These are phyloP conservation scores for Romanogobio albipinnatus DNA, from an alignment of 2,113 vertebrate species.

Conservation along the genomic window DNA sequence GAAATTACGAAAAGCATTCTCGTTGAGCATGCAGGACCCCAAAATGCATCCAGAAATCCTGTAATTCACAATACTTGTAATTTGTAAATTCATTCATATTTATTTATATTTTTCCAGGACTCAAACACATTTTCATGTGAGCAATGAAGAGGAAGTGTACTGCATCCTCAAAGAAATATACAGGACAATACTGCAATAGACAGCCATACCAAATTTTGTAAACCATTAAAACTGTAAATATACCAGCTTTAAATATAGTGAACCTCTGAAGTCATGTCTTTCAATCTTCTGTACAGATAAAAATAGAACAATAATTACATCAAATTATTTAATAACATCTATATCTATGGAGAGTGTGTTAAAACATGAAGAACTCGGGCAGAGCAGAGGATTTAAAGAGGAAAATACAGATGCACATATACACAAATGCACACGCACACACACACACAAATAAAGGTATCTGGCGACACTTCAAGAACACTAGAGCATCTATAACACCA, in stretches of 20 bases:
- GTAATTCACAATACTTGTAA: not conserved
- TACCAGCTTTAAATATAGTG: conserved; percentile 77
- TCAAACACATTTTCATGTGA: conserved; percentile 63
- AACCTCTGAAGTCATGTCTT: conserved; percentile 71
- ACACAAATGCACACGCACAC: conserved; percentile 43
- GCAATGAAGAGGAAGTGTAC: conserved; percentile 60
- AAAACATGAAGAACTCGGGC: conserved; percentile 62
- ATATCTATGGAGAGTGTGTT: conserved; percentile 63
- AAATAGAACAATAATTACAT: conserved; percentile 73
- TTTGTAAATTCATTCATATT: not conserved
- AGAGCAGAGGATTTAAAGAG: conserved; percentile 40
- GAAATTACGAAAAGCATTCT: not conserved
- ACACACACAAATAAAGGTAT: conserved; percentile 40
- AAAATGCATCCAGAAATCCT: not conserved
- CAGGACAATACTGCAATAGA: conserved; percentile 69
- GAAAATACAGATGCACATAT: conserved; percentile 37
- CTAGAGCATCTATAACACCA: conserved; percentile 62
- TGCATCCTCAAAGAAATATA: conserved; percentile 69
- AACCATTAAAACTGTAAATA: conserved; percentile 58
- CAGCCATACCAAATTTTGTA: conserved; percentile 53
- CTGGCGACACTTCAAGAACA: conserved; percentile 58
- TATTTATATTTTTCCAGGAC: conserved; percentile 71
- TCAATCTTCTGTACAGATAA: conserved; percentile 78
- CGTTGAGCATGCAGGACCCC: not conserved
- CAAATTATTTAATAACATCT: conserved; percentile 64